phyloP scores from a whole-genome alignment of 2,797 vertebrate species.

The Gobionotothen gibberifrons region DNA sequence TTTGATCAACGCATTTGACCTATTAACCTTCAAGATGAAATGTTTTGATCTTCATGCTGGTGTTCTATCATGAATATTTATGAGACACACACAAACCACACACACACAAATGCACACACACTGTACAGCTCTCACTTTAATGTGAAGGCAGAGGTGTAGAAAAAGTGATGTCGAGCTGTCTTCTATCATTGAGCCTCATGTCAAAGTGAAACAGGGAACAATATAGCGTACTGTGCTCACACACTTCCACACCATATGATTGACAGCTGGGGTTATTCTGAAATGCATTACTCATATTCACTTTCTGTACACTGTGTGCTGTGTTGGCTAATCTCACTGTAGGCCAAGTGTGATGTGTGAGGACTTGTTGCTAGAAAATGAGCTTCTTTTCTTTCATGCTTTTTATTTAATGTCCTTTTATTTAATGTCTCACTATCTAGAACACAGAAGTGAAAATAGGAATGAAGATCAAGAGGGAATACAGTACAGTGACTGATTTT shows the following conservation, averaged over 20 bases:
- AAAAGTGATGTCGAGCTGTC: constrained; percentile 17
- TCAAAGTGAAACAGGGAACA: constrained; percentile 45
- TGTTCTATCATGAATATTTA: constrained; percentile 69
- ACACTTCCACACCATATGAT: constrained; percentile 19
- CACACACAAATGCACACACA: constrained; percentile 9
- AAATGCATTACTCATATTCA: constrained; percentile 29
- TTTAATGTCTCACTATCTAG: constrained; percentile 18
- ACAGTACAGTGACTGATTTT: constrained; percentile 9
- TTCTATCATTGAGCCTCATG: constrained; percentile 31
- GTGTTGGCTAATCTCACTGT: constrained; percentile 30
- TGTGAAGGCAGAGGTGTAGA: neutral
- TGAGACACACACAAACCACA: constrained; percentile 20
- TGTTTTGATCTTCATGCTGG: constrained; percentile 66
- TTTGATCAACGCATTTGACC: constrained; percentile 81
- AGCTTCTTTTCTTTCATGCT: constrained; percentile 36
- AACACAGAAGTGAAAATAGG: constrained; percentile 39
- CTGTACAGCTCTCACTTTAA: constrained; percentile 9
- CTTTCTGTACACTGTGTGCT: constrained; percentile 10
- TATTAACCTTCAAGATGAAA: constrained; percentile 78
- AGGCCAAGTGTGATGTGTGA: constrained; percentile 4
- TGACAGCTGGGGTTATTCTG: constrained; percentile 40
- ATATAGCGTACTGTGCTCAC: neutral
- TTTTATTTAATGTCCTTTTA: constrained; percentile 1
- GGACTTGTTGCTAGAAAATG: constrained; percentile 27
- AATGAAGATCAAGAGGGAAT: constrained; percentile 42